phyloP scores from a whole-genome alignment of 2,797 vertebrate genomes.

The Takifugu ocellatus region DNA sequence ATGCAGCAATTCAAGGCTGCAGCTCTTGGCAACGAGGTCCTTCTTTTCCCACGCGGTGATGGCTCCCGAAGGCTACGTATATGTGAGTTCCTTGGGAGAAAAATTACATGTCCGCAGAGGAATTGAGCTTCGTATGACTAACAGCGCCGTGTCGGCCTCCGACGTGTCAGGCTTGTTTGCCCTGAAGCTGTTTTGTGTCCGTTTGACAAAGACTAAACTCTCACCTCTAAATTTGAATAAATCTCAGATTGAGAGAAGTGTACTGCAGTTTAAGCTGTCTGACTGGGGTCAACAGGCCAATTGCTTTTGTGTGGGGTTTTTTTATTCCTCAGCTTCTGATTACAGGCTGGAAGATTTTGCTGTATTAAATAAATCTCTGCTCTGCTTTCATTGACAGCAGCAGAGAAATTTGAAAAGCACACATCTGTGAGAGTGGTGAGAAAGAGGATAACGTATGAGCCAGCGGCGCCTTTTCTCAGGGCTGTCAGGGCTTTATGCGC shows the following conservation, averaged over 20 bases:
- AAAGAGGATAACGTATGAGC: slow-evolving; percentile 55
- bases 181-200: slow-evolving; percentile 27
- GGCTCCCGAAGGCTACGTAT: slow-evolving; percentile 29
- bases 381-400: slow-evolving; percentile 38
- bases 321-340: slow-evolving; percentile 1
- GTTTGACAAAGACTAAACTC: slow-evolving; percentile 14
- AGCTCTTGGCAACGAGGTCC: neutral
- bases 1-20: slow-evolving; percentile 20
- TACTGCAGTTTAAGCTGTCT: slow-evolving; percentile 18
- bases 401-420: slow-evolving; percentile 33
- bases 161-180: slow-evolving; percentile 34
- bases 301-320: neutral
- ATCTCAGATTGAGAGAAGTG: slow-evolving; percentile 18
- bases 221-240: slow-evolving; percentile 30
- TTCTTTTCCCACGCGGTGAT: slow-evolving; percentile 17
- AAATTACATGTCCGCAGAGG: slow-evolving; percentile 18
- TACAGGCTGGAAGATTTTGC: slow-evolving; percentile 22
- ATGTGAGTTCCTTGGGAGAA: slow-evolving; percentile 23
- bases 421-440: slow-evolving; percentile 18
- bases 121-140: neutral
- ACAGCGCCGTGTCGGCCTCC: slow-evolving; percentile 17
- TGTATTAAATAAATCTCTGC: slow-evolving; percentile 22
- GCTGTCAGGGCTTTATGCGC: slow-evolving; percentile 64
- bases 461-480: slow-evolving; percentile 43
- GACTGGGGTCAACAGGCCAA: slow-evolving; percentile 14